A percentile compares a stretch with the other conserved stretches of the same genome.
These are phyloP conservation scores for Xenopus petersii DNA, from an alignment of 2,797 vertebrate species.

Conservation along the genomic window DNA sequence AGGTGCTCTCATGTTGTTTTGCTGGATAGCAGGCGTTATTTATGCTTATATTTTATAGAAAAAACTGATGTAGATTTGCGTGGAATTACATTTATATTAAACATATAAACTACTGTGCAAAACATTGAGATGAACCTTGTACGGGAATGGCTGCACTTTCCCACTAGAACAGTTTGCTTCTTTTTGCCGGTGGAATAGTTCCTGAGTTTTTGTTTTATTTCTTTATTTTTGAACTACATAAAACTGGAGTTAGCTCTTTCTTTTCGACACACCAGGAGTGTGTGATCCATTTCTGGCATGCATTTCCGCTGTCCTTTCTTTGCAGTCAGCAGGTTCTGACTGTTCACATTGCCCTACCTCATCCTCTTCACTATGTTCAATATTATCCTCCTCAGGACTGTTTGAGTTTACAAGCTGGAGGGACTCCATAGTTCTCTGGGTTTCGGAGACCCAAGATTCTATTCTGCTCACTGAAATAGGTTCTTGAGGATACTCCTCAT, in stretches of 20 bases:
- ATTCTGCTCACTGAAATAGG: constrained; percentile 92
- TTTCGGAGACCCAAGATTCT: constrained; percentile 94
- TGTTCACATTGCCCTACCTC: constrained; percentile 74
- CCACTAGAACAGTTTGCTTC: constrained; percentile 50
- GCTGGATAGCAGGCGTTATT: too few species aligned
- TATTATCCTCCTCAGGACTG: constrained; percentile 83
- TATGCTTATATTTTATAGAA: constrained; percentile 42
- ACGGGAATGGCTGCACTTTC: constrained; percentile 62
- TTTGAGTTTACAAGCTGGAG: constrained; percentile 89
- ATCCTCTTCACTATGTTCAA: constrained; percentile 81
- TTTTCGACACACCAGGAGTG: constrained; percentile 57
- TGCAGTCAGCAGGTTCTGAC: constrained; percentile 64
- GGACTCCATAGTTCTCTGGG: constrained; percentile 88
- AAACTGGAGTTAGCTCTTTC: constrained; percentile 58
- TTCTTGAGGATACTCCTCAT: constrained; percentile 88
- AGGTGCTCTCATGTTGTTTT: background rate
- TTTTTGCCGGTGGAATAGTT: constrained; percentile 58
- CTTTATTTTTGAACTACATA: constrained; percentile 60
- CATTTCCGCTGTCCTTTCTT: constrained; percentile 68
- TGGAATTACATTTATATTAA: constrained; percentile 66
- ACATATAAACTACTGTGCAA: constrained; percentile 61
- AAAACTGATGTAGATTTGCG: constrained; percentile 48
- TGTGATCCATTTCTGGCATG: constrained; percentile 51
- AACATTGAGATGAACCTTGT: constrained; percentile 68
- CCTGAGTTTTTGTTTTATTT: constrained; percentile 73